Evolutionary conservation across 1,140 invertebrate genomes (phyloP).

Genomic region (Octopus sinensis): DNA sequence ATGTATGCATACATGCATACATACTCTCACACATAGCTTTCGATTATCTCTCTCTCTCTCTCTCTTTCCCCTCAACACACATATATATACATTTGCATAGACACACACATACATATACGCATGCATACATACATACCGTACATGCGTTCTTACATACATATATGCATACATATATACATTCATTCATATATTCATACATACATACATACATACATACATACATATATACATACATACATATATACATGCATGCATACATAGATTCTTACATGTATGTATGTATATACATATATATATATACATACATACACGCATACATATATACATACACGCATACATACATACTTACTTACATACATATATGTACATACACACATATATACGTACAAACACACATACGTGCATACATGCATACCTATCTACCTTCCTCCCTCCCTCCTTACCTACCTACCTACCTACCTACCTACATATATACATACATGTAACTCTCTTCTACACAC

Average conservation of each 20-base stretch:
- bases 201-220: constrained; percentile 7
- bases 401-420: neutral
- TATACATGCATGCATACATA: neutral
- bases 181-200: neutral
- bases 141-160: neutral
- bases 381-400: neutral
- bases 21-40: too few species aligned
- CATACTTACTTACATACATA: neutral
- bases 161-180: neutral
- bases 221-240: neutral
- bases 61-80: too few species aligned
- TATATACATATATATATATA: neutral
- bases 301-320: neutral
- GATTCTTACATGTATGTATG: neutral
- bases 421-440: neutral
- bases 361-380: neutral
- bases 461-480: neutral
- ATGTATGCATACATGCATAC: too few species aligned
- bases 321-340: neutral
- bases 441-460: neutral
- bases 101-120: too few species aligned
- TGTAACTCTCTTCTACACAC: neutral
- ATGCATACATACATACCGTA: too few species aligned
- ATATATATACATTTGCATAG: too few species aligned
- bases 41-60: too few species aligned